Evolutionary conservation across 2,113 vertebrate genomes (phyloP).

Genomic region (Sturnira hondurensis): DNA sequence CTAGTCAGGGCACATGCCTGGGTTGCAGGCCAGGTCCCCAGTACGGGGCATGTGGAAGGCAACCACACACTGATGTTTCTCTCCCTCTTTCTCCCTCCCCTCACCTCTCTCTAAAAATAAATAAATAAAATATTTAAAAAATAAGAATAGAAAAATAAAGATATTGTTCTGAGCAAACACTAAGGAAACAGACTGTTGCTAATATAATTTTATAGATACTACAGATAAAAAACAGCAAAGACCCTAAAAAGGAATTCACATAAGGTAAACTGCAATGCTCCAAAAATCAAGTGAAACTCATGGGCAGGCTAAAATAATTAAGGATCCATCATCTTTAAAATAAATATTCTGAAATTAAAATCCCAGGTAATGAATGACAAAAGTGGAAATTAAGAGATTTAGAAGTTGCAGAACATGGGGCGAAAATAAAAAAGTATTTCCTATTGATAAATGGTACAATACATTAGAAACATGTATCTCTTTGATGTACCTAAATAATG

Average conservation of each 20-base stretch:
- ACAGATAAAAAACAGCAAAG: neutral
- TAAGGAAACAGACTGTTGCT: neutral
- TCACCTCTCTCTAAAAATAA: too few species aligned
- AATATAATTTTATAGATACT: constrained; percentile 14
- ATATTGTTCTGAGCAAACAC: neutral
- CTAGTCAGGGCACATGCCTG: too few species aligned
- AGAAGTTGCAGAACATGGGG: neutral
- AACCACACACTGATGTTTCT: too few species aligned
- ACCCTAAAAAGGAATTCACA: neutral
- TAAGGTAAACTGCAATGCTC: neutral
- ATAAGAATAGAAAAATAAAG: neutral
- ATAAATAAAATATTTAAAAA: neutral
- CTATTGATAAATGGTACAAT: neutral
- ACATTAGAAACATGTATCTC: neutral
- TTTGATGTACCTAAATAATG: neutral
- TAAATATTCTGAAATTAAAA: constrained; percentile 48
- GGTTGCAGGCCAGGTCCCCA: too few species aligned
- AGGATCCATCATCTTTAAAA: neutral
- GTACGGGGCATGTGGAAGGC: too few species aligned
- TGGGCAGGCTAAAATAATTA: neutral
- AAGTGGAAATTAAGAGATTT: neutral
- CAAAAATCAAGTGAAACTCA: constrained; percentile 3
- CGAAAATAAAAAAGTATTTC: neutral
- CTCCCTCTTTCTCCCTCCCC: too few species aligned
- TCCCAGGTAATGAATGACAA: neutral